These are phyloP conservation scores for Bradypodion ventrale DNA, from an alignment of 2,797 vertebrate genomes.

Conservation along the genomic window DNA sequence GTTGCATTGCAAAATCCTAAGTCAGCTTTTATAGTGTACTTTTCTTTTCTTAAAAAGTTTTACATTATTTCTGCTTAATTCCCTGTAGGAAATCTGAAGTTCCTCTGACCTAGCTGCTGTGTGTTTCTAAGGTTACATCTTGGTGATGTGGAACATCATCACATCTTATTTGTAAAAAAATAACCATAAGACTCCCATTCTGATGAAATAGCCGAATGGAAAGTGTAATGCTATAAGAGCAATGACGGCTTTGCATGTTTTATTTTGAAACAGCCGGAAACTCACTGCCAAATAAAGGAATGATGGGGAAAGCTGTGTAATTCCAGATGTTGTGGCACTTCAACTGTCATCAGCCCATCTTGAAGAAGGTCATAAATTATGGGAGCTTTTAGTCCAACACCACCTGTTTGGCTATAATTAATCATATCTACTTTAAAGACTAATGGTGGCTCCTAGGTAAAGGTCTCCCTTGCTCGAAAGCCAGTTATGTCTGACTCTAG, in stretches of 20 bases:
- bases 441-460: too few relatives aligned
- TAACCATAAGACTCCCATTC: neutral
- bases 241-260: neutral
- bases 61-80: constrained; percentile 8
- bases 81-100: neutral
- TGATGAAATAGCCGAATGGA: neutral
- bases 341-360: neutral
- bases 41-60: neutral
- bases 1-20: constrained; percentile 22
- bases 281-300: neutral
- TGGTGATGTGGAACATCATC: neutral
- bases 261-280: neutral
- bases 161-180: neutral
- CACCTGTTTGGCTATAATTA: too few relatives aligned
- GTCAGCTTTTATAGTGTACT: constrained; percentile 15
- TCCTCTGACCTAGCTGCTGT: neutral
- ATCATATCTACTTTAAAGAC: too few relatives aligned
- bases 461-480: too few relatives aligned
- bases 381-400: neutral
- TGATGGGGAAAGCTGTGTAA: neutral
- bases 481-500: too few relatives aligned
- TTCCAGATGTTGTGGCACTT: neutral
- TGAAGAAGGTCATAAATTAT: neutral
- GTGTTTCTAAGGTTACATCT: neutral
- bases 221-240: neutral